Evolutionary conservation across 2,113 vertebrate genomes (phyloP), one percentile per base, ranked within the genome.

Genomic region (Lota lota): DNA sequence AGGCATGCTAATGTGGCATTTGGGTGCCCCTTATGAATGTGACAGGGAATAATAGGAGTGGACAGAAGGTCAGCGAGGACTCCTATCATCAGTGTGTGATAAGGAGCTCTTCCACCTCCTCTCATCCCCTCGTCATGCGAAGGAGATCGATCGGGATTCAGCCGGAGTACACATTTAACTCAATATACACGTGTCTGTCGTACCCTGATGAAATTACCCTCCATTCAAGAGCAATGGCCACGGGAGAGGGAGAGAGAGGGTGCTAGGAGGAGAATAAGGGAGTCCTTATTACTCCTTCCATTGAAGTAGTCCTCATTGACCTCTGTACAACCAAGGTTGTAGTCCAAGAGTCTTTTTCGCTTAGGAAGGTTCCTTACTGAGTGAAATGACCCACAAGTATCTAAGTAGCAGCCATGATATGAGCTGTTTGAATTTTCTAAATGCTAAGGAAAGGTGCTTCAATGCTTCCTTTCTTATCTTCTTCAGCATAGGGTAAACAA

Each of bases 1-100:
- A 64, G 75, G 77, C 77, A 87, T 88, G 90, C 81, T 90, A 90
- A 91, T 90, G 84, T 90, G 85, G 79, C 87, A 89, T 92, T 91
- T 89, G 79, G 81, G 77, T 71, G 75, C 28, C 40, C 80, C 69
- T 67, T 78, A 74, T 79, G 77, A 82, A 74, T 81, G 72, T 81
- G 85, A 87, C 86, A 71, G 75, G 72, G 83, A 69, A 80, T 81
- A 82, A 84, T 76, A 70, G 75, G 73, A 83, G 82, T 77, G 66
- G 88, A 84, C 83, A 82, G 79, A 22, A 14, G 77, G 73, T 78
- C 73, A 82, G 70, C 33, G 69, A 76, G 70, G 67, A 71, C 70
- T 33, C 61, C 67, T 78, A 80, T 82, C 74, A 81, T 85, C 61
- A 54, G 68, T 61, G 62, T 63, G 62, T 64, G 69, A 84, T 84